phyloP scores from a whole-genome alignment of 2,888 invertebrate genomes.

The Doris montereyensis region DNA sequence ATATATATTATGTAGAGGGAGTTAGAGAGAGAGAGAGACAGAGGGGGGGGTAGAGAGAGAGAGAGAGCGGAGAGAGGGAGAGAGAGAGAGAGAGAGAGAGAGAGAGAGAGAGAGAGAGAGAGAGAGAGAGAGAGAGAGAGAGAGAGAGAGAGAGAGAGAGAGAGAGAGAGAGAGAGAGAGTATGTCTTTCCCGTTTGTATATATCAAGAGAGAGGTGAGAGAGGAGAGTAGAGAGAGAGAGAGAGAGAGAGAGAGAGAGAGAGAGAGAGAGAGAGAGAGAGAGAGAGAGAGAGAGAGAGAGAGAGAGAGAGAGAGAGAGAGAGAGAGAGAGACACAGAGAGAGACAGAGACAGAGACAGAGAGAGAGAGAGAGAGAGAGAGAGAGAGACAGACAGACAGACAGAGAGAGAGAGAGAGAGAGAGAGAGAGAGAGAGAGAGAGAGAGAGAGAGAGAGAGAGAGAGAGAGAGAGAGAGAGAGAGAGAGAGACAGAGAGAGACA shows the following conservation, averaged over 20 bases:
- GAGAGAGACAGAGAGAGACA: not conserved
- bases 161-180: constrained; percentile 14
- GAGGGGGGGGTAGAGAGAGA: not conserved
- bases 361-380: too few relatives aligned
- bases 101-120: not conserved
- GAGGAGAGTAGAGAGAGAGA: not conserved
- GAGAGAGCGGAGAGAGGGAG: not conserved
- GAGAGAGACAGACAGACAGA: too few relatives aligned
- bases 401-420: constrained; percentile 29
- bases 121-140: not conserved
- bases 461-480: not conserved
- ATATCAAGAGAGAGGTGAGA: not conserved
- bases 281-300: too few relatives aligned
- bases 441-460: constrained; percentile 6
- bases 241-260: constrained; percentile 5
- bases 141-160: not conserved
- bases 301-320: too few relatives aligned
- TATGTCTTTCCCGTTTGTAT: not conserved
- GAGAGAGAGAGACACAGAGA: too few relatives aligned
- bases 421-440: constrained; percentile 15
- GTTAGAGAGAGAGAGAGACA: not conserved
- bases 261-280: constrained; percentile 11
- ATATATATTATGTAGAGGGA: not conserved
- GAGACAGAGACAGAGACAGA: too few relatives aligned
- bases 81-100: not conserved